Evolutionary conservation across 2,797 vertebrate species (phyloP), one percentile per base, ranked within the genome.

Genomic region (Alosa sapidissima): DNA sequence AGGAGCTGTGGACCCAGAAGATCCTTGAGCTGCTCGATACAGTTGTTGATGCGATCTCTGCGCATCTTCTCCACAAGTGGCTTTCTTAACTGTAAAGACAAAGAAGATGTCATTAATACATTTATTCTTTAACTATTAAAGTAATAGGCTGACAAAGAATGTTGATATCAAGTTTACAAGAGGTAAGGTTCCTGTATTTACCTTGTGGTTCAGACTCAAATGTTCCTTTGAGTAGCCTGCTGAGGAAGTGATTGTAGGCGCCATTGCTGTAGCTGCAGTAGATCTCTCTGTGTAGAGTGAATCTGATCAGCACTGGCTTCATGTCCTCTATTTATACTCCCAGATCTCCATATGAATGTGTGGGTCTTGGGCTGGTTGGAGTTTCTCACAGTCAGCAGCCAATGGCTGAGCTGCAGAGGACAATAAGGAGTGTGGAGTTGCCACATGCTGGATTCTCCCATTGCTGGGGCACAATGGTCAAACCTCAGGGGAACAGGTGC

Each of bases 371-470:
- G 93, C 86, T 87, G 86, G 86, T 87, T 89, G 84, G 87, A 92
- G 89, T 94, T 98, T 98, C 97, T 95, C 97, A 98, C 97, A 96
- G 92, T 97, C 87, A 47, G 83, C 49, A 94, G 92, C 97, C 97
- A 97, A 97, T 98, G 95, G 92, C 0, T 88, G 89, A 87, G 88
- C 88, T 62, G 0, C 0, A 19, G n/a, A 3, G 87, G 84, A 94
- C 93, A 94, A 94, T 91, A 87, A 87, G 88, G 85, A 84, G 54
- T 48, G 41, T 88, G 86, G 82, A 54, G 82, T 83, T 86, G 81
- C 88, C 88, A 91, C 91, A 91, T 91, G 87, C 84, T 91, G 84
- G 65, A 75, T 85, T 48, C 14, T 85, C 83, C 85, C 90, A 88
- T 86, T 87, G 82, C 85, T 87, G 86, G 36, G 14, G 72, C 36